A percentile compares a stretch with the other conserved stretches of the same genome.
These are phyloP conservation scores for Cheilosia soror DNA, from an alignment of 2,888 invertebrate species.

Conservation along the genomic window DNA sequence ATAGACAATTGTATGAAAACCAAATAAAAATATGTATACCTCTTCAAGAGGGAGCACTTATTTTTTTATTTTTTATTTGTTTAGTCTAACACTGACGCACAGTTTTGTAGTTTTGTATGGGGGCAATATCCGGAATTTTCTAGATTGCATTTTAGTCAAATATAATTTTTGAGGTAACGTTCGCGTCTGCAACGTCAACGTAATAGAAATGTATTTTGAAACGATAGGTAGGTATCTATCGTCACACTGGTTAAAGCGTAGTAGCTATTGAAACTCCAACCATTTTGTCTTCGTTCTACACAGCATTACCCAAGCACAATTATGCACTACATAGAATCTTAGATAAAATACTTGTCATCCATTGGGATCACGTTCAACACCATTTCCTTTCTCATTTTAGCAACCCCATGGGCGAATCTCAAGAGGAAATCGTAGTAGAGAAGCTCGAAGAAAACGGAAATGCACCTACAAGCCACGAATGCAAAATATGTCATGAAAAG, in stretches of 20 bases:
- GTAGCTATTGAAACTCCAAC: no score
- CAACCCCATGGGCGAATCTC: slow-evolving; percentile 25
- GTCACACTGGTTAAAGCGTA: no score
- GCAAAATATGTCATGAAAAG: slow-evolving; percentile 78
- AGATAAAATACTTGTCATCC: slow-evolving; percentile 5
- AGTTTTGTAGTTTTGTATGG: no score
- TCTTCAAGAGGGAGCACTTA: not conserved
- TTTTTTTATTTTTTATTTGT: not conserved
- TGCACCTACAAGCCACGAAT: slow-evolving; percentile 52
- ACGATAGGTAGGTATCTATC: not conserved
- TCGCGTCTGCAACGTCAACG: no score
- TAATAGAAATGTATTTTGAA: no score
- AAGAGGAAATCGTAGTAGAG: not conserved
- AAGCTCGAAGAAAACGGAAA: slow-evolving; percentile 1
- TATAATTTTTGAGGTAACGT: no score
- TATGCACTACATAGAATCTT: slow-evolving; percentile 7
- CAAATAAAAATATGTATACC: not conserved
- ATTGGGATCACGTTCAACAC: not conserved
- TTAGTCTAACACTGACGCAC: no score
- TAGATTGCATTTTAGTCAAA: no score
- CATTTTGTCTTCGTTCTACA: not conserved
- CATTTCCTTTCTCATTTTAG: slow-evolving; percentile 31
- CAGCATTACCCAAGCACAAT: not conserved
- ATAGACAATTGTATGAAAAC: not conserved
- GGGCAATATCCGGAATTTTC: no score